Percentiles rank a stretch among this genome's conserved stretches.
phyloP scores from a whole-genome alignment of 2,888 invertebrate species.

The Aspidiotus destructor region DNA sequence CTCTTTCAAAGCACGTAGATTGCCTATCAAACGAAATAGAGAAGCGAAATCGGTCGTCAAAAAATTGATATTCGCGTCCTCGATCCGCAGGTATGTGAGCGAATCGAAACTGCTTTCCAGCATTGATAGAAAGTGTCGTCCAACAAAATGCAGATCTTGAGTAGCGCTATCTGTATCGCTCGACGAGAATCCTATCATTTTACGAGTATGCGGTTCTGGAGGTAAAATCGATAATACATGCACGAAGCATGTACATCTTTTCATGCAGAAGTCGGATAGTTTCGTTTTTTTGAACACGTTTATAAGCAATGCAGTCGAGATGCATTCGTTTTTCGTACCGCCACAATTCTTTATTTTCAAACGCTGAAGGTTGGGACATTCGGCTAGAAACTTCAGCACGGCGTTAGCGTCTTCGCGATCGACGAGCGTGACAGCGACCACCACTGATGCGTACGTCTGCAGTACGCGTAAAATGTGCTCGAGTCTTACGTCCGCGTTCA shows the following conservation, averaged over 20 bases:
- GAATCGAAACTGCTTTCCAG: slow-evolving; percentile 24
- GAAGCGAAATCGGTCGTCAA: slow-evolving; percentile 18
- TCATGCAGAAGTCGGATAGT: slow-evolving; percentile 11
- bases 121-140: slow-evolving; percentile 24
- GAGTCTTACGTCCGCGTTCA: slow-evolving; percentile 8
- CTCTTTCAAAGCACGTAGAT: slow-evolving; percentile 10
- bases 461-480: slow-evolving; percentile 13
- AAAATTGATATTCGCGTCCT: slow-evolving; percentile 24
- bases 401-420: slow-evolving; percentile 17
- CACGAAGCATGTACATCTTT: slow-evolving; percentile 20
- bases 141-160: slow-evolving; percentile 21
- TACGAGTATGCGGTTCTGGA: slow-evolving; percentile 18
- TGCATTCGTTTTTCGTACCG: slow-evolving; percentile 15
- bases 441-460: slow-evolving; percentile 10
- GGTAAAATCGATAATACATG: slow-evolving; percentile 27
- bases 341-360: slow-evolving; percentile 21
- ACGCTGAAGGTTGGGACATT: slow-evolving; percentile 17
- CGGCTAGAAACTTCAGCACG: slow-evolving; percentile 6
- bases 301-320: slow-evolving; percentile 19
- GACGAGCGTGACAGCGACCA: slow-evolving; percentile 8
- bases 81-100: slow-evolving; percentile 20
- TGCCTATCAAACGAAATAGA: slow-evolving; percentile 16
- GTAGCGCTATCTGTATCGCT: slow-evolving; percentile 21
- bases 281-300: slow-evolving; percentile 18
- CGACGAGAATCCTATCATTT: slow-evolving; percentile 26